Evolutionary conservation across 53 echinoderm and acorn worm genomes (phyloP), one percentile per base, ranked within the genome.

Genomic region (Apostichopus leukothele): DNA sequence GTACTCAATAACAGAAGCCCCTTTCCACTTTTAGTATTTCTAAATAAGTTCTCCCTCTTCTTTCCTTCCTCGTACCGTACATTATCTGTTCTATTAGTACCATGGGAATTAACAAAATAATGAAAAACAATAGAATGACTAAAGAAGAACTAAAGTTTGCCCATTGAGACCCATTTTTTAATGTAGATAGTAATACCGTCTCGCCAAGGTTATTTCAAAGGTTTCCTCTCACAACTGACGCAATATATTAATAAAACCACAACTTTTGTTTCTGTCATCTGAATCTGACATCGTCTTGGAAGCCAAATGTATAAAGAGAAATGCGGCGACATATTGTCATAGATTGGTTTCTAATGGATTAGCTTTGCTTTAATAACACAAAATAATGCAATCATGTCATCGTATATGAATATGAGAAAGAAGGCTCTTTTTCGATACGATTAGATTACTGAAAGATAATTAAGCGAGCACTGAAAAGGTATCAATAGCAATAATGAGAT

Each of bases 281-380:
- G 68, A 14, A 68, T 68, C 68, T 68, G 68, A 14, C 11, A 68
- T 68, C 19, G 68, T 68, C 68, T 68, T n/a, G 19, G 14, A 68
- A 68, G 68, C 16, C 68, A 68, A 68, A 68, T 68, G 68, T 68
- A n/a, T 61, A 68, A n/a, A 68, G 68, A 68, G 14, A n/a, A 14
- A 11, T 11, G 61, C 61, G 61, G 13, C 61, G 61, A 13, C 13
- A 61, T 61, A 61, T 61, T 61, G 61, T 11, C 61, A 61, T 11
- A 61, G 61, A 78, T 78, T 78, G 27, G 51, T n/a, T 78, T 78
- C 50, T 80, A 80, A 80, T 80, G 52, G 53, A 78, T 78, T 78
- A 51, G 78, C 61, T 61, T 61, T 61, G 61, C 61, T 61, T 61
- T 61, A 61, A 61, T 61, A 61, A 61, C 61, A 61, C 61, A 13